Base-by-base conservation (phyloP, 2,888 invertebrate genomes). In the Achlya flavicornis region DNA sequence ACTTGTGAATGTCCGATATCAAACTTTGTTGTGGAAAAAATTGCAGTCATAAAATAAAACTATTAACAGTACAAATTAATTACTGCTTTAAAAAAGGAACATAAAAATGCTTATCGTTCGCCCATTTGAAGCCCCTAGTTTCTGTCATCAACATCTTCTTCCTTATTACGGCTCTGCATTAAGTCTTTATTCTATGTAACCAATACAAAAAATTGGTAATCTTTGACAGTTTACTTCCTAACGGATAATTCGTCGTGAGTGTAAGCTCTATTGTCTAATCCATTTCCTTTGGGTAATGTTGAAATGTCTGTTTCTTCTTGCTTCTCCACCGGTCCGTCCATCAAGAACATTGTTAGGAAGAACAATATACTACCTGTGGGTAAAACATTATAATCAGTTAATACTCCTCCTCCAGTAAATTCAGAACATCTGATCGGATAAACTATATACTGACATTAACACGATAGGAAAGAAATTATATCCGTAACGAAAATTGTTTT, bases 321-420 rank as follows among this genome's bases (percentile, higher is more conserved):
- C 57, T 80, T 79, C 62, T 85, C 87, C 6, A 83, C 81, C n/a
- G 86, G 90, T 0, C 96, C 96, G 58, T 96, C 97, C 95, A 97
- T 97, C 68, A 97, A 88, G 92, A 97, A 97, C 92, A 97, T 96
- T 0, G 97, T 97, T 11, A 96, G 86, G 78, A 97, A 95, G 93
- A 97, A 97, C 84, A 98, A 94, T 64, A 97, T 94, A 62, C 97
- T 97, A 89, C 97, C 97, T 97, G 87, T 65, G 66, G 70, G 46
- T 19, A 7, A 57, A 62, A 71, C 35, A 59, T 10, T 46, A 33
- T 61, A 61, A 53, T 11, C n/a, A 26, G 41, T 43, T 60, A 35
- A 35, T 35, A 0, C 35, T 35, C 35, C 4, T 35, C 35, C 26
- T 26, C 26, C 26, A 26, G 26, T 26, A 26, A 26, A 26, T 26